These are phyloP conservation scores for Apogon hyalosoma DNA, from an alignment of 2,797 vertebrate species.

Conservation along the genomic window DNA sequence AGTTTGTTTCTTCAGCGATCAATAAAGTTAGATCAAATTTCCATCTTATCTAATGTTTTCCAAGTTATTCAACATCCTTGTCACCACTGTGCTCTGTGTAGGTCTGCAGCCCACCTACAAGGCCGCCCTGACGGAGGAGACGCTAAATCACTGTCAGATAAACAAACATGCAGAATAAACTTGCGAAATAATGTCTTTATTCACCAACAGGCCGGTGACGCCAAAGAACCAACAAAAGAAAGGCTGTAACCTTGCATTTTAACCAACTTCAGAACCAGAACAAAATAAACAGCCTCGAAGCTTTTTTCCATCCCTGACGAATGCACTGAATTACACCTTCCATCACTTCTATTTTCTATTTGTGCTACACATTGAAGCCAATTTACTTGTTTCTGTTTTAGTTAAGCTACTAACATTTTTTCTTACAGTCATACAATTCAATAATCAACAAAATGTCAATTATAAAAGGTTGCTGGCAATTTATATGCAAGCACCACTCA, in stretches of 20 bases:
- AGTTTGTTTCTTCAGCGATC: conserved; percentile 1
- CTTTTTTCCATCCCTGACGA: neutral
- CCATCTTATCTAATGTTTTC: conserved; percentile 10
- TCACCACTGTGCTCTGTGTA: conserved; percentile 10
- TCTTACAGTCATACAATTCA: neutral
- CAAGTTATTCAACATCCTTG: conserved; percentile 27
- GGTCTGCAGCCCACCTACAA: conserved; percentile 23
- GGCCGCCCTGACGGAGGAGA: conserved; percentile 24
- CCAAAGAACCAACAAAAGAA: neutral
- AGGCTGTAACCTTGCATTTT: conserved; percentile 21
- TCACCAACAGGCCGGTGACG: neutral
- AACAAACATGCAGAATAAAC: conserved; percentile 33
- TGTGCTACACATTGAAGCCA: neutral
- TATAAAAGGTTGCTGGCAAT: conserved; percentile 14
- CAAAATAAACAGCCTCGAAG: conserved; percentile 5
- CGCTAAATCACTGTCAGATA: conserved; percentile 37
- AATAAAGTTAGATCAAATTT: conserved; percentile 11
- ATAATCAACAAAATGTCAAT: conserved; percentile 20
- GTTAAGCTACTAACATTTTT: conserved; percentile 1
- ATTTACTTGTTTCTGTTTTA: neutral
- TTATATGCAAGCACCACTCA: conserved; percentile 7
- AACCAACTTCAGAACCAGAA: neutral
- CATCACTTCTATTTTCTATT: neutral
- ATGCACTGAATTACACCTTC: neutral
- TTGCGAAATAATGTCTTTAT: conserved; percentile 4